Conservation (phyloP, 2,113 vertebrate genomes). For the Corythornis vintsioides region DNA sequence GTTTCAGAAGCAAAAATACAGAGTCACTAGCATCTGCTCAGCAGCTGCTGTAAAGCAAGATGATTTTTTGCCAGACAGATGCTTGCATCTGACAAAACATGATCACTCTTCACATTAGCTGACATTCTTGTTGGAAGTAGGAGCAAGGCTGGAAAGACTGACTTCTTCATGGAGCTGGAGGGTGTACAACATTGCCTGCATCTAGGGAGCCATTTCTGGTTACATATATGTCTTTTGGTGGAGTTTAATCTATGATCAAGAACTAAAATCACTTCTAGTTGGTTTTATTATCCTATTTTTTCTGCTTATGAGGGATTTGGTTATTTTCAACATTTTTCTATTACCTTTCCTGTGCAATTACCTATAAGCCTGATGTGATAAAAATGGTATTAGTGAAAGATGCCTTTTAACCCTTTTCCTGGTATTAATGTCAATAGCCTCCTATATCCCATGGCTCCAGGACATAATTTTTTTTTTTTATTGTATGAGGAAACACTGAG, state of each 20-base stretch:
- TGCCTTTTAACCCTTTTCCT: background rate
- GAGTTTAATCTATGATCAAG: background rate
- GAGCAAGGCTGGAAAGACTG: background rate
- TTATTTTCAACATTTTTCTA: background rate
- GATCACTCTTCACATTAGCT: rapidly evolving
- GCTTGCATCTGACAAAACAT: background rate
- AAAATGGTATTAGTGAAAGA: background rate
- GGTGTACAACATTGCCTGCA: background rate
- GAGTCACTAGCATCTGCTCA: background rate
- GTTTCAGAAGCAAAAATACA: background rate
- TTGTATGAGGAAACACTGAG: background rate
- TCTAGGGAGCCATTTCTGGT: background rate
- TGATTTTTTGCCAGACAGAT: background rate
- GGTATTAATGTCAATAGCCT: background rate
- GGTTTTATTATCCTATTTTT: background rate
- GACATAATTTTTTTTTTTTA: background rate
- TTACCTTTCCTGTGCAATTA: background rate
- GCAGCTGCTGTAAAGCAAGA: background rate
- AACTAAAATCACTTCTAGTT: background rate
- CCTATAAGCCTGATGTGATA: background rate
- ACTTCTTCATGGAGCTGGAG: background rate
- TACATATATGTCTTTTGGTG: background rate
- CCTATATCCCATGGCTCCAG: background rate
- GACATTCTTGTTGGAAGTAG: rapidly evolving
- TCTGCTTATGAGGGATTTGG: background rate